Evolutionary conservation across 92 coral and sea anemone genomes (phyloP), one percentile per base, ranked within the genome.

Genomic region (Epizoanthus fatuus): DNA sequence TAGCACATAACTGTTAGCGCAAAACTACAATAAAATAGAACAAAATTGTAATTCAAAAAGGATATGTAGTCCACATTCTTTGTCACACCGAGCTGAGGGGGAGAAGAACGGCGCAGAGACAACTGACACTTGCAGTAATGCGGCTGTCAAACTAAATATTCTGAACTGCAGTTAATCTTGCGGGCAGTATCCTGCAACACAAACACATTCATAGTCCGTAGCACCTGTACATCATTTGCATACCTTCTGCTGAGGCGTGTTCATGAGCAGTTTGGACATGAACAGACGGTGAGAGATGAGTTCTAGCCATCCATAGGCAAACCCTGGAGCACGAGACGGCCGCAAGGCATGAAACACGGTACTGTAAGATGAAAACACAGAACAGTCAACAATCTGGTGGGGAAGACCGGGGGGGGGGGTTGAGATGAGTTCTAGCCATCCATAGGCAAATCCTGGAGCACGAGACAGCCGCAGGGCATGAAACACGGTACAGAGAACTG

Each of bases 221-320:
- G 32, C 11, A 38, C 40, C 16, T 6, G n/a, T 3, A 56, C 3
- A 69, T 29, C 51, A 19, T 42, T 65, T 38, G 13, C 79, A 37
- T 79, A 95, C 98, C 98, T 97, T 97, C 86, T 97, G 99, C 81
- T 95, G 98, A 12, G 99, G 99, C 8, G 98, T 97, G 91, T 97
- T 97, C 54, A 97, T 88, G 59, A 97, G 93, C 9, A 97, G 94
- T 39, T 95, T 97, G 38, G 99, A 97, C 99, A 97, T 97, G 75
- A 97, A 94, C 70, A 97, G 83, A 2, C 99, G 92, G 78, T 97
- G 99, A 7, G 99, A 95, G 80, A 97, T 97, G 63, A 97, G 83
- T 86, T 97, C 99, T 32, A 97, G 95, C 99, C 99, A 97, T 4
- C 98, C 98, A 69, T 97, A 97, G 2, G 99, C 97, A 59, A 97